Percentiles rank a stretch among this genome's conserved stretches.
These are phyloP conservation scores for Aulostomus chinensis DNA, from an alignment of 2,797 vertebrate species.

Conservation along the genomic window DNA sequence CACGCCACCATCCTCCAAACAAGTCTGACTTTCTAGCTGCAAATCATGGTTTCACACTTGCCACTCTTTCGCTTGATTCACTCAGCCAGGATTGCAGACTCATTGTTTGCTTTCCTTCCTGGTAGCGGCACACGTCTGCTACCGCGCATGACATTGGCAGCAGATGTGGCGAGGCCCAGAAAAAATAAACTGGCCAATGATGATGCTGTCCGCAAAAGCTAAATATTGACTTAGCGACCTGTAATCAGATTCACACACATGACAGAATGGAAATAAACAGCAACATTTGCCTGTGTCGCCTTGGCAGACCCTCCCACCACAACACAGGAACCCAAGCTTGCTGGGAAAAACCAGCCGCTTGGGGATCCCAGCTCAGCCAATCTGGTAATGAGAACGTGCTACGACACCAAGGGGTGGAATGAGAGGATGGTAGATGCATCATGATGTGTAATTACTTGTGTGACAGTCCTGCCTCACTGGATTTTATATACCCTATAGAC, in stretches of 20 bases:
- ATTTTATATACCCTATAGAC: constrained; percentile 7
- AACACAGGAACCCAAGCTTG: constrained; percentile 64
- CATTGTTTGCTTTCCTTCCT: constrained; percentile 72
- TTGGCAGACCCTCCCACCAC: constrained; percentile 72
- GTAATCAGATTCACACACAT: constrained; percentile 85
- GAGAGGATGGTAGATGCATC: constrained; percentile 61
- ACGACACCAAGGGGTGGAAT: constrained; percentile 61
- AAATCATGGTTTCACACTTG: constrained; percentile 48
- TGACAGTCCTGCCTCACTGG: constrained; percentile 35
- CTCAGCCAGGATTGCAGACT: constrained; percentile 55
- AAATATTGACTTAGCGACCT: constrained; percentile 86
- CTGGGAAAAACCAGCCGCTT: constrained; percentile 56
- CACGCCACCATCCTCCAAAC: constrained; percentile 21
- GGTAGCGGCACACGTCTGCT: constrained; percentile 66
- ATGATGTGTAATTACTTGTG: constrained; percentile 62
- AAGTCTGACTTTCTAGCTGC: constrained; percentile 25
- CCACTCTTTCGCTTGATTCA: constrained; percentile 47
- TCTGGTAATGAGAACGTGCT: constrained; percentile 70
- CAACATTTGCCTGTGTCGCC: constrained; percentile 71
- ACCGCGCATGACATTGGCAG: constrained; percentile 75
- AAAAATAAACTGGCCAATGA: constrained; percentile 79
- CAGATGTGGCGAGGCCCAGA: constrained; percentile 73
- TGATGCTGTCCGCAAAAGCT: constrained; percentile 80
- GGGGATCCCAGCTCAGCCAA: constrained; percentile 57
- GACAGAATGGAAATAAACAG: constrained; percentile 85